phyloP scores from a whole-genome alignment of 2,888 invertebrate species.

The Allacma fusca region DNA sequence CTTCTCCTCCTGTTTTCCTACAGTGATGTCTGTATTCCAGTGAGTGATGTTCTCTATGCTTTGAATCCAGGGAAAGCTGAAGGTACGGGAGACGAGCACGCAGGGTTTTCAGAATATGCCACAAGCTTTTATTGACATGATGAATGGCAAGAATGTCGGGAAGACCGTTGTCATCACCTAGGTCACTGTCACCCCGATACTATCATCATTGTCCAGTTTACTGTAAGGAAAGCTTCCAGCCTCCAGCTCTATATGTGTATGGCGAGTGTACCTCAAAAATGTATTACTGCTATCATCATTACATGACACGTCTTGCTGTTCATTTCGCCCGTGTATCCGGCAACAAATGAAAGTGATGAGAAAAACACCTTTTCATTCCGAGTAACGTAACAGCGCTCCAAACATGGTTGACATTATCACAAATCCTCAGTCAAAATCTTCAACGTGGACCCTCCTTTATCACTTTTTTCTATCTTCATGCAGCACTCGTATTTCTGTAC shows the following conservation, averaged over 20 bases:
- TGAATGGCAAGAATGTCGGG: slow-evolving; percentile 74
- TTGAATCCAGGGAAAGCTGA: slow-evolving; percentile 71
- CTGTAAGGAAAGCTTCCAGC: not conserved
- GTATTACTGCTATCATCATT: not conserved
- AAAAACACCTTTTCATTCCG: not conserved
- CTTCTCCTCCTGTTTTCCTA: too few relatives aligned
- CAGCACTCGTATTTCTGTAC: too few relatives aligned
- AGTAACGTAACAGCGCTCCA: too few relatives aligned
- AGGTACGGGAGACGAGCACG: slow-evolving; percentile 74
- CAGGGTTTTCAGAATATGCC: slow-evolving; percentile 79
- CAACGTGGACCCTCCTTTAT: not conserved
- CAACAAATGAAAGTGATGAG: not conserved
- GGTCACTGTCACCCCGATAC: slow-evolving; percentile 6
- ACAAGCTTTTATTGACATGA: slow-evolving; percentile 73
- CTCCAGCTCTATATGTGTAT: not conserved
- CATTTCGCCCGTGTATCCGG: not conserved
- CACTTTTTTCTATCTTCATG: not conserved
- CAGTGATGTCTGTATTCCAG: too few relatives aligned
- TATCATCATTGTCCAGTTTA: slow-evolving; percentile 2
- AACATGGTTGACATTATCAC: not conserved
- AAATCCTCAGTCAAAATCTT: not conserved
- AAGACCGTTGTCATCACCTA: slow-evolving; percentile 31
- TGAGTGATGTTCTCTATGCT: too few relatives aligned
- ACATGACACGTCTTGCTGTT: not conserved
- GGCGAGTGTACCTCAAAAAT: not conserved